Evolutionary conservation across 2,888 invertebrate genomes (phyloP), one percentile per base, ranked within the genome.

Genomic region (Drosophila nr. medialis): DNA sequence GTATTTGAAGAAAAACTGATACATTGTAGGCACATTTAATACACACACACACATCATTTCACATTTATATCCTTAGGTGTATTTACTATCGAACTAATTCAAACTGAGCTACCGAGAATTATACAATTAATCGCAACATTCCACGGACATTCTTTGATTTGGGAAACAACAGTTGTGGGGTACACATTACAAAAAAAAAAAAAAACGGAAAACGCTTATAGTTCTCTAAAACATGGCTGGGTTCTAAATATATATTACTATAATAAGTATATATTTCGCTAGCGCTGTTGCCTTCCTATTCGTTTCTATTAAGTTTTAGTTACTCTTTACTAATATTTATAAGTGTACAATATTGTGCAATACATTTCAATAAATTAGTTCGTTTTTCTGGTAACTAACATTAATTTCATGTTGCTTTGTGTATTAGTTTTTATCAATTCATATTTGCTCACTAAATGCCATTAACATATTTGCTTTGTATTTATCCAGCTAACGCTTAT

Each of bases 21-120:
- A 81, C 77, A 71, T 70, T 81, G 88, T 89, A 92, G 91, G 91
- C 92, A 91, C 92, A 90, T 92, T 91, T 81, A 91, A 91, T 91
- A 90, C 86, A 89, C 67, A 90, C 81, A 77, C 15, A 53, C 51
- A n/a, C 81, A 73, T 75, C 70, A 67, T 73, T 73, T 78, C 76
- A 72, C 65, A 74, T 66, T 64, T 53, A 58, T 75, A 65, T 63
- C 56, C 58, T 55, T 71, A 58, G 42, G 51, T 59, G 55, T 50
- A 68, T 62, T 73, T 32, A 66, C 42, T 70, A 70, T 64, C 11
- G 65, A 80, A 77, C 58, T 72, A 63, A 72, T 64, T 36, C 49
- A 67, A 72, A 64, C 72, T 77, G 77, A 78, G 77, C 72, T 60
- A 53, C 63, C 42, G 42, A 38, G 54, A 65, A 54, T 38, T 61